These are phyloP conservation scores for Chaetodon auriga DNA, from an alignment of 2,113 vertebrate species.

Conservation along the genomic window DNA sequence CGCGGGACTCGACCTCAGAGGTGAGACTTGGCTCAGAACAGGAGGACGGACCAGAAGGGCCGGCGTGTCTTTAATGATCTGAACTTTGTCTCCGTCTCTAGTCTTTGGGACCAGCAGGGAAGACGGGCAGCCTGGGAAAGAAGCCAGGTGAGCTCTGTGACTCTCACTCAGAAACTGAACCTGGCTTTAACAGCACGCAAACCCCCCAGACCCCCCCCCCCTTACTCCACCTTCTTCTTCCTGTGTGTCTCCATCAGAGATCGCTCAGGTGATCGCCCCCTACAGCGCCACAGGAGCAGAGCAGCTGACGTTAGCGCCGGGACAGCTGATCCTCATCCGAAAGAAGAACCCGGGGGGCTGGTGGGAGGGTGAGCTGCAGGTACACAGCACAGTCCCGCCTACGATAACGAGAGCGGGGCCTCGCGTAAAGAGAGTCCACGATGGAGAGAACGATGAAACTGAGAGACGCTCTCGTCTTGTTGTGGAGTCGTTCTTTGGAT, in stretches of 20 bases:
- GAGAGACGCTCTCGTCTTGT: too few species aligned
- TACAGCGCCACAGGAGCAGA: constrained; percentile 96
- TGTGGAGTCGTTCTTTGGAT: too few species aligned
- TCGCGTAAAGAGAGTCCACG: background rate
- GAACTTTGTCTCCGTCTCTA: constrained; percentile 62
- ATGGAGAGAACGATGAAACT: background rate
- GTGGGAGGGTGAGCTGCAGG: constrained; percentile 99
- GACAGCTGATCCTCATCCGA: constrained; percentile 96
- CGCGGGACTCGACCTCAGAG: constrained; percentile 94
- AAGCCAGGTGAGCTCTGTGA: constrained; percentile 91
- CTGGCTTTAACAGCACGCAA: too few species aligned
- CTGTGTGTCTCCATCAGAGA: constrained; percentile 84
- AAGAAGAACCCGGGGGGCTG: constrained; percentile 99
- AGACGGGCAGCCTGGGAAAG: constrained; percentile 97
- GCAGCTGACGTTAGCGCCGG: constrained; percentile 96
- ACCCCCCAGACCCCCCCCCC: background rate
- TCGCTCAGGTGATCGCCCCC: constrained; percentile 96
- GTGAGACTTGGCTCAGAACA: constrained; percentile 69
- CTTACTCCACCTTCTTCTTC: background rate
- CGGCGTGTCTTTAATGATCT: background rate
- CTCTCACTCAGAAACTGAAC: too few species aligned
- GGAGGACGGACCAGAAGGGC: fast-evolving
- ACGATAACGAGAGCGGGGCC: background rate
- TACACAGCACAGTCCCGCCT: constrained; percentile 73
- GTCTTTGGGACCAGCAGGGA: constrained; percentile 92